Percentiles rank a stretch among this genome's conserved stretches.
phyloP scores from a whole-genome alignment of 2,888 invertebrate genomes.

The Pyrrhia umbra region DNA sequence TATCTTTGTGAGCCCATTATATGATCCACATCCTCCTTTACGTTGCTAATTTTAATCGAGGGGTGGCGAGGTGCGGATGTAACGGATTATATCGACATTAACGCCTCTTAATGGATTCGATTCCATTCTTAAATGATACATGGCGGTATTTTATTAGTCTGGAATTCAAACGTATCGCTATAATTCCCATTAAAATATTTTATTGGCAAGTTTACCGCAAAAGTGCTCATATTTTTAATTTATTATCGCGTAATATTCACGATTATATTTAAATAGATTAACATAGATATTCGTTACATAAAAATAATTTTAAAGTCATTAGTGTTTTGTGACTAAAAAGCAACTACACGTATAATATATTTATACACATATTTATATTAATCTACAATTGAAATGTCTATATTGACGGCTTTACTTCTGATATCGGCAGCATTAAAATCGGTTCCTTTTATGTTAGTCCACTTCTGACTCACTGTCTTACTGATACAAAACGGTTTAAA shows the following conservation, averaged over 20 bases:
- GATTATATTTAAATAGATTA: conserved; percentile 23
- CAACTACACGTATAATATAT: conserved; percentile 31
- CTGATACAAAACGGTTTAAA: conserved; percentile 65
- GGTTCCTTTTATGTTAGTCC: conserved; percentile 67
- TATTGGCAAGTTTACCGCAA: conserved; percentile 35
- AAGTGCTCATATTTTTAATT: conserved; percentile 29
- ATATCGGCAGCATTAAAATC: conserved; percentile 66
- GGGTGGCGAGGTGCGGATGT: conserved; percentile 78
- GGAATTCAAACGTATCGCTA: conserved; percentile 22
- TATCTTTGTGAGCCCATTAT: conserved; percentile 68
- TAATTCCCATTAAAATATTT: conserved; percentile 38
- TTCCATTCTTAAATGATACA: conserved; percentile 65
- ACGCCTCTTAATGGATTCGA: conserved; percentile 75
- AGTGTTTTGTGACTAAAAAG: conserved; percentile 8
- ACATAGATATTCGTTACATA: background rate
- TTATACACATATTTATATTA: conserved; percentile 33
- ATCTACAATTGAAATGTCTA: conserved; percentile 42
- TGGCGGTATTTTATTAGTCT: conserved; percentile 48
- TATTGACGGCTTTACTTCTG: conserved; percentile 45
- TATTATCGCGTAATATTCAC: conserved; percentile 11
- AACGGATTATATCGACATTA: conserved; percentile 80
- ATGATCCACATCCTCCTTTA: conserved; percentile 79
- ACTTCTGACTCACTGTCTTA: conserved; percentile 67
- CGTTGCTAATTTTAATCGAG: conserved; percentile 81
- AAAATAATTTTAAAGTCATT: background rate